Base-by-base conservation (phyloP, 2,888 invertebrate genomes). In the Brachyptera risi region DNA sequence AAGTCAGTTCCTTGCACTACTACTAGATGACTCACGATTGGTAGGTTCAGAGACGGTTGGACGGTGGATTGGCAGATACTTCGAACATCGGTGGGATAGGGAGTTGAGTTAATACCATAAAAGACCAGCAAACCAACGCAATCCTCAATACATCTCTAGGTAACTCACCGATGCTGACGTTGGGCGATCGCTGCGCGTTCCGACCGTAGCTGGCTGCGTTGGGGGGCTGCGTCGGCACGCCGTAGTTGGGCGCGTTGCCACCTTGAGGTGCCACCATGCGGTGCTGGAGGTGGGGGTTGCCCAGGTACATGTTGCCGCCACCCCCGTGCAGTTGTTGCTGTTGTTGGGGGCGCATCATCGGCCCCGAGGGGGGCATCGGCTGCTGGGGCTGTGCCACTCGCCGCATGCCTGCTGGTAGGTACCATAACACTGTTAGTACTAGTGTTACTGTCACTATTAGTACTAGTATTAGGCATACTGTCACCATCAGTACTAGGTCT, bases 341-440 rank as follows among this genome's bases (percentile, higher is more conserved):
- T 35, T 80, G 80, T 73, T 83, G 84, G 1, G 84, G 82, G 65
- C 85, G 78, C 80, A 86, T 84, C 86, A 85, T 86, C 3, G 85
- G 85, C 66, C 84, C 85, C 50, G 86, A 85, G 15, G 86, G 85
- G 26, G 86, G 85, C 77, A 86, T 85, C 1, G 85, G 82, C 68
- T 86, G 85, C 70, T 87, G 87, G n/a, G 85, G 85, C 70, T 87
- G 87, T n/a, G 85, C 81, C 73, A 84, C 81, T 67, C 85, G 76
- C 26, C 85, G 75, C 76, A 85, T 83, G 56, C 35, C 56, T 5
- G 61, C 35, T 1, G 62, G n/a, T n/a, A n/a, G 31, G 17, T n/a
- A n/a, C n/a, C n/a, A 35, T 35, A 9, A 35, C 35, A 35, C 7
- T 35, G 35, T 35, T 35, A 35, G 35, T 35, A 11, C 35, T 9